Evolutionary conservation across 1,140 invertebrate species (phyloP).

Genomic region (Macrocentrus cingulum): DNA sequence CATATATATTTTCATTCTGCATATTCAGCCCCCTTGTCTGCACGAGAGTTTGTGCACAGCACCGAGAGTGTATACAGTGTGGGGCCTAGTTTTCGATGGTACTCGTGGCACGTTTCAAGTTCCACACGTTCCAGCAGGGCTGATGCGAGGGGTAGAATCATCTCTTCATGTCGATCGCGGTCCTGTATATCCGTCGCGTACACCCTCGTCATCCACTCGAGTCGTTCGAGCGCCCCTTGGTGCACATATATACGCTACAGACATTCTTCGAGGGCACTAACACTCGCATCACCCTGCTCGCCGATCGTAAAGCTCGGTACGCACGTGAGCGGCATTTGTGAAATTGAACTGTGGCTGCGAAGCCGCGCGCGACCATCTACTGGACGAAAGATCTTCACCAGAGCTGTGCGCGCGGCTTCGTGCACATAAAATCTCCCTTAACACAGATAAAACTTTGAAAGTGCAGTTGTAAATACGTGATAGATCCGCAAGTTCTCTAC

Average conservation of each 20-base stretch:
- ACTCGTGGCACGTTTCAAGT: conserved; percentile 24
- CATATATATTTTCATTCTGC: conserved; percentile 47
- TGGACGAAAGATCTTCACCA: not conserved
- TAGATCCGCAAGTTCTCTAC: no score
- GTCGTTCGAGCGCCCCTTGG: conserved; percentile 6
- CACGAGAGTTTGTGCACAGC: not conserved
- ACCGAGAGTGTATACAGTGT: not conserved
- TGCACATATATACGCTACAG: conserved; percentile 1
- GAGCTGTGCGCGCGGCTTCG: no score
- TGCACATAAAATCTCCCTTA: conserved; percentile 3
- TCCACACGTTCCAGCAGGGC: conserved; percentile 26
- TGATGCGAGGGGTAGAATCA: not conserved
- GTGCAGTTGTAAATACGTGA: no score
- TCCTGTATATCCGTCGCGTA: not conserved
- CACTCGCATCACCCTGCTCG: not conserved
- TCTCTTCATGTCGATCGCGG: no score
- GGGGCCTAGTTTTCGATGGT: conserved; percentile 1
- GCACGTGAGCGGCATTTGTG: conserved; percentile 9
- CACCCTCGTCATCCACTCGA: conserved; percentile 23
- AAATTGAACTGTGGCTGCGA: conserved; percentile 11
- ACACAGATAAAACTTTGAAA: no score
- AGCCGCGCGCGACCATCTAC: not conserved
- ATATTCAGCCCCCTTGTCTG: conserved; percentile 37
- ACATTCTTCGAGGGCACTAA: not conserved
- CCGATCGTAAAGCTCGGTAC: conserved; percentile 18